A percentile compares a stretch with the other conserved stretches of the same genome.
Evolutionary conservation across 2,888 invertebrate species (phyloP).

Genomic region (Philereme vetulata): DNA sequence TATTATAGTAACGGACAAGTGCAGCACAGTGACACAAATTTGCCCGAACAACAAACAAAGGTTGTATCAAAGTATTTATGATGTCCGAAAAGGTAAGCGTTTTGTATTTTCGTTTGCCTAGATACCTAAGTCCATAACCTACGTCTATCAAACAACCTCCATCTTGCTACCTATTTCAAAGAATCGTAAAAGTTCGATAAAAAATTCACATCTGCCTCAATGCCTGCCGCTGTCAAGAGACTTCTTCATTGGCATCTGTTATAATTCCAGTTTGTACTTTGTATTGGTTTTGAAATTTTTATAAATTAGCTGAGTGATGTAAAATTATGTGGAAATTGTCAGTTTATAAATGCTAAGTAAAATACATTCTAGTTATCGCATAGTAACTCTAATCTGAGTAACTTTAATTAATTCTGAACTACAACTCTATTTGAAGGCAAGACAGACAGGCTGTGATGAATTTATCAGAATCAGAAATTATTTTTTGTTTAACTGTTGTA

Average conservation of each 20-base stretch:
- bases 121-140: too few relatives aligned
- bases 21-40: too few relatives aligned
- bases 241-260: conserved; percentile 45
- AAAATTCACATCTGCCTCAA: conserved; percentile 22
- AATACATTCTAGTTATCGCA: too few relatives aligned
- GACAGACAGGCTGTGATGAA: too few relatives aligned
- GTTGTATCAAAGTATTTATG: conserved; percentile 42
- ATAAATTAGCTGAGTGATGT: conserved; percentile 31
- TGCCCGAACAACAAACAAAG: conserved; percentile 22
- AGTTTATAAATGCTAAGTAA: conserved; percentile 15
- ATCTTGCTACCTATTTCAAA: too few relatives aligned
- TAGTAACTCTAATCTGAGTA: too few relatives aligned
- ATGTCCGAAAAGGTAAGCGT: conserved; percentile 65
- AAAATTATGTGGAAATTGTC: conserved; percentile 42
- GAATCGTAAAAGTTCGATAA: conserved; percentile 19
- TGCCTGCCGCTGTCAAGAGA: conserved; percentile 45
- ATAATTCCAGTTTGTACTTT: conserved; percentile 44
- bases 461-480: too few relatives aligned
- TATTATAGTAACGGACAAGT: too few relatives aligned
- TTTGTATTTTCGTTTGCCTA: conserved; percentile 7
- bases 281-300: conserved; percentile 18
- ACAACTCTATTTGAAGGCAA: too few relatives aligned
- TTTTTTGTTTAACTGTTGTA: too few relatives aligned
- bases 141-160: too few relatives aligned
- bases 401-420: too few relatives aligned